These are phyloP conservation scores for Thymelicus acteon DNA, from an alignment of 2,888 invertebrate species.

Conservation along the genomic window DNA sequence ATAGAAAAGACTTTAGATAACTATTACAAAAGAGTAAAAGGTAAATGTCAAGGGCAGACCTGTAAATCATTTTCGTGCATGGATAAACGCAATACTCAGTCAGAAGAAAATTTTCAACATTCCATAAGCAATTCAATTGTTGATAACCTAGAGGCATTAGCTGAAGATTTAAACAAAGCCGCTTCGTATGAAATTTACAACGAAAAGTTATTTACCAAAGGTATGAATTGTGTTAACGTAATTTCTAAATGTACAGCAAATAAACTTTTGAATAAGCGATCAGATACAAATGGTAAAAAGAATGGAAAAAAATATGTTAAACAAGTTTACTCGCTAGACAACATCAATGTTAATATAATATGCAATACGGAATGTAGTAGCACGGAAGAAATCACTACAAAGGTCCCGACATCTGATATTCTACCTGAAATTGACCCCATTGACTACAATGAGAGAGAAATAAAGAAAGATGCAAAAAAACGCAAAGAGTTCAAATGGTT, in stretches of 20 bases:
- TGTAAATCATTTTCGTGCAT: slow-evolving; percentile 61
- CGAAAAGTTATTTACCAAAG: slow-evolving; percentile 47
- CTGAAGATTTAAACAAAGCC: slow-evolving; percentile 50
- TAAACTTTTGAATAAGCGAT: slow-evolving; percentile 41
- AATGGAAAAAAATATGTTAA: slow-evolving; percentile 24
- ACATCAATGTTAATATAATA: slow-evolving; percentile 68
- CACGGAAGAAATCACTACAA: slow-evolving; percentile 20
- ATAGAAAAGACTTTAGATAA: slow-evolving; percentile 62
- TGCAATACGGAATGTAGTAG: slow-evolving; percentile 51
- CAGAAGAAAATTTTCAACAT: slow-evolving; percentile 32
- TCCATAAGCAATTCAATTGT: slow-evolving; percentile 28
- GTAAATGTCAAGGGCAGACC: slow-evolving; percentile 65
- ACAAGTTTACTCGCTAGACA: slow-evolving; percentile 64
- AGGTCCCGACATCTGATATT: slow-evolving; percentile 7
- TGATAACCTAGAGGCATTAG: slow-evolving; percentile 43
- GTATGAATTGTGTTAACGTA: slow-evolving; percentile 45
- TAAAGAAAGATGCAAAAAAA: slow-evolving; percentile 37
- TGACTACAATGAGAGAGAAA: slow-evolving; percentile 40
- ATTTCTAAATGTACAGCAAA: slow-evolving; percentile 48
- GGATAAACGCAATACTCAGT: slow-evolving; percentile 55
- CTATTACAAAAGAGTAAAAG: slow-evolving; percentile 68
- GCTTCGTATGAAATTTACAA: slow-evolving; percentile 44
- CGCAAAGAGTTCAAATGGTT: slow-evolving; percentile 48
- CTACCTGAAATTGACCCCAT: slow-evolving; percentile 25
- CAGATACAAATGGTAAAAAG: slow-evolving; percentile 28